These are phyloP conservation scores for Chloropsis cyanopogon DNA, from an alignment of 2,113 vertebrate species.

Conservation along the genomic window DNA sequence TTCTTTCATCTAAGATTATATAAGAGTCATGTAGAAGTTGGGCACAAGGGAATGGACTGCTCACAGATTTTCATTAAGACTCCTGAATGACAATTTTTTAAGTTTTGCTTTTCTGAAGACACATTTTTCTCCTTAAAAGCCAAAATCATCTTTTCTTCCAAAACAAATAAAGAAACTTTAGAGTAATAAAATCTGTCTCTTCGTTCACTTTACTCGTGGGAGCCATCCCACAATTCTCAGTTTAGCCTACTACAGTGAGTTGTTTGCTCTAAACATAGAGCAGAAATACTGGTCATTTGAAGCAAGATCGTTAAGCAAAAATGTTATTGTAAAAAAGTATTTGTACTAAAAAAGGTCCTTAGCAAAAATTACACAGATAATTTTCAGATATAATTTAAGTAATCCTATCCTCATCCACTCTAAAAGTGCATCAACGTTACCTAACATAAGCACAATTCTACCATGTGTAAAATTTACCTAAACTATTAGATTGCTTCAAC, in stretches of 20 bases:
- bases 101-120: background rate
- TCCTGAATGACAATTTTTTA: background rate
- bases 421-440: background rate
- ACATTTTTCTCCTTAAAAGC: background rate
- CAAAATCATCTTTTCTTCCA: background rate
- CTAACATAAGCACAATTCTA: background rate
- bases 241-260: background rate
- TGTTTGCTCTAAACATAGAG: background rate
- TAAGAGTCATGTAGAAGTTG: background rate
- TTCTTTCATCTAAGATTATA: background rate
- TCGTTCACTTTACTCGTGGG: background rate
- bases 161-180: background rate
- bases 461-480: background rate
- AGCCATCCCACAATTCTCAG: background rate
- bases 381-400: background rate
- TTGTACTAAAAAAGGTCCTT: background rate
- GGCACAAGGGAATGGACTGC: background rate
- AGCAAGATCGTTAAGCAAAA: background rate
- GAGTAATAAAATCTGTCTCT: background rate
- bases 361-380: background rate
- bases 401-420: background rate
- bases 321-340: background rate
- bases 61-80: background rate
- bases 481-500: background rate
- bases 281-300: background rate